Conservation (phyloP, 2,113 vertebrate species). For the Gymnogyps californianus region DNA sequence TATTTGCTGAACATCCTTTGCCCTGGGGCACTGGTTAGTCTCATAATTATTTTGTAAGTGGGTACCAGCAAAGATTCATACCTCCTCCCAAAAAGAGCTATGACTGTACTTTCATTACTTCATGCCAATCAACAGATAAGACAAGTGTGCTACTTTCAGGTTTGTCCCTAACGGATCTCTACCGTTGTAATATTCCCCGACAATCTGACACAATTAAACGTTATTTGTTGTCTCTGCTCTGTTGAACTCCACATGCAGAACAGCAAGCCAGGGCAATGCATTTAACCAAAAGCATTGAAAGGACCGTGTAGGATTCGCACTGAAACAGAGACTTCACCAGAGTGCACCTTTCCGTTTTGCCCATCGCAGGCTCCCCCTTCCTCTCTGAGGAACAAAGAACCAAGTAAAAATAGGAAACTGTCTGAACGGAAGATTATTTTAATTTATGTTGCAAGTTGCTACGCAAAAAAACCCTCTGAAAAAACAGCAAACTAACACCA, state of each 20-base stretch:
- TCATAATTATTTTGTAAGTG: neutral
- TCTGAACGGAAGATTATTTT: neutral
- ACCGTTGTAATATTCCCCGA: neutral
- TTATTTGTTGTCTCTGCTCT: neutral
- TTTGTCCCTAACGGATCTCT: neutral
- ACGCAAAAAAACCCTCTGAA: neutral
- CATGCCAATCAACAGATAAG: neutral
- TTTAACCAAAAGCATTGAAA: neutral
- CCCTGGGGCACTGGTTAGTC: neutral
- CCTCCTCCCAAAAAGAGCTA: neutral
- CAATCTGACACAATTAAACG: neutral
- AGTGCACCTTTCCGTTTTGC: neutral
- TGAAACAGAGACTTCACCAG: neutral
- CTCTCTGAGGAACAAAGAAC: neutral
- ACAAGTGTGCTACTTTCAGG: neutral
- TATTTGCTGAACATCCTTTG: neutral
- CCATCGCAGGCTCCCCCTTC: neutral
- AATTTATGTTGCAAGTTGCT: constrained; percentile 11
- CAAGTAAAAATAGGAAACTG: neutral
- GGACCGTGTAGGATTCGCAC: neutral
- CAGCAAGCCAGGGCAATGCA: neutral
- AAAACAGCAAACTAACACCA: neutral
- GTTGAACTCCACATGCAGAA: neutral
- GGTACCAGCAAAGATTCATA: neutral
- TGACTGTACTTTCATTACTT: neutral